Base-by-base conservation (phyloP, 2,797 vertebrate genomes). In the Aphelocoma californica region DNA sequence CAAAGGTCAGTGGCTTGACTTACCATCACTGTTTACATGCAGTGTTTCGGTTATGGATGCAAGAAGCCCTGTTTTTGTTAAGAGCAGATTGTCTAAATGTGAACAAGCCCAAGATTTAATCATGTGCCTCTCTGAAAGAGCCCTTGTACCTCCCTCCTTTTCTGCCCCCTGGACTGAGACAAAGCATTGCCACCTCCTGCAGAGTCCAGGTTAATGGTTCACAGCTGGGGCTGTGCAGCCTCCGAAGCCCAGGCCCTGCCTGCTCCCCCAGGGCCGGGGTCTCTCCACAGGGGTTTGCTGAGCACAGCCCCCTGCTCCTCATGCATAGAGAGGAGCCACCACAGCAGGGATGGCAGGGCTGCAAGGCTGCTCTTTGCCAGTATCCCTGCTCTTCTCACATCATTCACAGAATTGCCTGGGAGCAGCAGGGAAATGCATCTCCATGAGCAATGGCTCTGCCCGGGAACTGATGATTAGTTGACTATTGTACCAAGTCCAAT, bases 251-350 rank as follows among this genome's bases (percentile, higher is more conserved):
- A 0, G 54, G n/a, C 48, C 31, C 47, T 48, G 64, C 80, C 60
- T 0, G 0, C 51, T 12, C 7, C 73, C 7, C 19, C 40, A 12
- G 9, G 0, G 38, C 4, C 0, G 0, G 38, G 4, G 7, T 8
- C n/a, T 57, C 38, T 48, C 47, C 45, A 8, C 7, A 17, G 56
- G 10, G 20, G 15, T n/a, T 40, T 51, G n/a, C n/a, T 1, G 1
- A 25, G 26, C 20, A 5, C 45, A 45, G 44, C 36, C 54, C 54
- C 0, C 0, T 4, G 7, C 1, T 14, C 70, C 45, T 45, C 1
- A 1, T 7, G 44, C 32, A 7, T 2, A 0, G 51, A 60, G 31
- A 32, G 44, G 36, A 64, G 29, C 17, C 34, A 61, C 24, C 44
- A 3, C 1, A 1, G 70, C 78, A 51, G 47, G 20, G 40, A 14